These are phyloP conservation scores for Podargus strigoides DNA, from an alignment of 2,797 vertebrate species.

Conservation along the genomic window DNA sequence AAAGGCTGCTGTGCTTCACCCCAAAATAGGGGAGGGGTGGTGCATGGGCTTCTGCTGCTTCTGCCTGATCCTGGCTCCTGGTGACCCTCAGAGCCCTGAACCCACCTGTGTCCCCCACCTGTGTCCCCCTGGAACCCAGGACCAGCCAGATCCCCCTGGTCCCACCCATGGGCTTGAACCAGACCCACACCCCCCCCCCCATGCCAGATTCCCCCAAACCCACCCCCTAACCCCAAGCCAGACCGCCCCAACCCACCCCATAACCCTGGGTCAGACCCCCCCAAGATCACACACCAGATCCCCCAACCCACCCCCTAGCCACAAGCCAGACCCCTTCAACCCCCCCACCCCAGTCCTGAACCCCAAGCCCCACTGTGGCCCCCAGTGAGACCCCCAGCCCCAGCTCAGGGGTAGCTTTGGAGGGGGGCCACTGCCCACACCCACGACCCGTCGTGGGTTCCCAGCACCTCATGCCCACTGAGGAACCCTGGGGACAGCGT, in stretches of 20 bases:
- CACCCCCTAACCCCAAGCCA: too few species aligned
- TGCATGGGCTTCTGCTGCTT: background rate
- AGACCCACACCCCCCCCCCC: too few species aligned
- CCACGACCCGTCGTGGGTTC: fast-evolving
- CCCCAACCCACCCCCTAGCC: background rate
- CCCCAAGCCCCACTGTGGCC: too few species aligned
- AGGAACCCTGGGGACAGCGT: background rate
- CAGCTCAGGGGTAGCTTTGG: background rate
- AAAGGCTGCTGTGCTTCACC: background rate
- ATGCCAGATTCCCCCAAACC: background rate
- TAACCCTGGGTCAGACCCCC: too few species aligned
- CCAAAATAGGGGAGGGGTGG: background rate
- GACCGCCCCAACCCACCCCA: too few species aligned
- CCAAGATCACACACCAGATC: too few species aligned
- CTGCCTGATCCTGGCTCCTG: background rate
- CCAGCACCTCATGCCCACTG: fast-evolving
- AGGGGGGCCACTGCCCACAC: background rate
- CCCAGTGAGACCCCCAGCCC: background rate
- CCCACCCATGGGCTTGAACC: too few species aligned
- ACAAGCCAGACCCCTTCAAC: background rate
- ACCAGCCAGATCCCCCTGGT: too few species aligned
- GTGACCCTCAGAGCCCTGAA: background rate
- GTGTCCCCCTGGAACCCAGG: too few species aligned
- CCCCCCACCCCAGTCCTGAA: background rate
- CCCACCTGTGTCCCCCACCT: too few species aligned